Percentiles rank a stretch among this genome's conserved stretches.
Conservation (phyloP, 2,113 vertebrate genomes). For the Illadopsis cleaveri region DNA sequence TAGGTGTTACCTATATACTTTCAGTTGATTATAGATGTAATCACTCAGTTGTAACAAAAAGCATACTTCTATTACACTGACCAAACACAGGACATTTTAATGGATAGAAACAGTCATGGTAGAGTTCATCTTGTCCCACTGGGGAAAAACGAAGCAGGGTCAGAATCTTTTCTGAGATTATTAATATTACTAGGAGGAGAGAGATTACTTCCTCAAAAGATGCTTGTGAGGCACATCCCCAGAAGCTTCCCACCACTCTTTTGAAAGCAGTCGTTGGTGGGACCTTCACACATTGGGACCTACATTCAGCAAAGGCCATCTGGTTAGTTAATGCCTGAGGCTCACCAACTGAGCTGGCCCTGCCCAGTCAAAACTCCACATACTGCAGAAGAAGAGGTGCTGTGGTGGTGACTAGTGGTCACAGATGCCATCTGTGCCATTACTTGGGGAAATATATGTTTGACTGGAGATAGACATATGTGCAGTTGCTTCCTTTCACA, state of each 20-base stretch:
- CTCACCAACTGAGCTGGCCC: rapidly evolving
- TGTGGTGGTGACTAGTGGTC: rapidly evolving
- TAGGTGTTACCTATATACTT: neutral
- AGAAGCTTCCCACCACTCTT: neutral
- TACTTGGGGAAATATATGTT: neutral
- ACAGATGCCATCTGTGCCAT: neutral
- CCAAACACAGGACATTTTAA: neutral
- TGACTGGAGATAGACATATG: neutral
- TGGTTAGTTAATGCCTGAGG: neutral
- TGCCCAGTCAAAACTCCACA: neutral
- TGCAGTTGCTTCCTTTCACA: neutral
- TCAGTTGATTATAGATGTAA: neutral
- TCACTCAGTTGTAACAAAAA: neutral
- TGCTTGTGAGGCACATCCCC: neutral
- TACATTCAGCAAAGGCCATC: neutral
- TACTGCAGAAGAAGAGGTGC: no score
- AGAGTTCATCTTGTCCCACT: neutral
- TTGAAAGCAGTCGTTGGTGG: neutral
- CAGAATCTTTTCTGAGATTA: neutral
- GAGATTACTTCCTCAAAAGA: neutral
- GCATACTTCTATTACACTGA: neutral
- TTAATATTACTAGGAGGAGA: neutral
- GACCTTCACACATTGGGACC: neutral
- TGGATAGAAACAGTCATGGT: neutral
- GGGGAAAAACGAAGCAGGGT: neutral